Evolutionary conservation across 1,140 invertebrate species (phyloP).

Genomic region (Aradophagus sp.): DNA sequence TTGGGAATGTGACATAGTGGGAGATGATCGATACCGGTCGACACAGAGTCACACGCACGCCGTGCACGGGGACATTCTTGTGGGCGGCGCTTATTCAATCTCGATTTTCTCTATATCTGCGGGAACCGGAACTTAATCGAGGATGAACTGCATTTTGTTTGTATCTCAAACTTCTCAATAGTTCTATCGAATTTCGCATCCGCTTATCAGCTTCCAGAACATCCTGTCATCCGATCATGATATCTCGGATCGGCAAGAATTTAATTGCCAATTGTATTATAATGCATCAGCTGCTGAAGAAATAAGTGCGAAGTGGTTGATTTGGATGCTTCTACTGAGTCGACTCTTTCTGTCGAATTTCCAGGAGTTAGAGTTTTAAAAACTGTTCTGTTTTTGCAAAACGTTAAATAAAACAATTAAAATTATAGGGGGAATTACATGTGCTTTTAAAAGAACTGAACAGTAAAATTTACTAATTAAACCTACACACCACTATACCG

Average conservation of each 20-base stretch:
- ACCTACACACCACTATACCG: too few relatives aligned
- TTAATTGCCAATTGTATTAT: slow-evolving; percentile 11
- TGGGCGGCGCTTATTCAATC: slow-evolving; percentile 52
- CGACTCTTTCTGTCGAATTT: too few relatives aligned
- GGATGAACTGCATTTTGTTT: slow-evolving; percentile 49
- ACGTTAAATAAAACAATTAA: too few relatives aligned
- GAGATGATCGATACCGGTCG: slow-evolving; percentile 49
- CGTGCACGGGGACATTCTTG: slow-evolving; percentile 39
- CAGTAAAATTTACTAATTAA: too few relatives aligned
- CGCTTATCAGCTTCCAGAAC: slow-evolving; percentile 32
- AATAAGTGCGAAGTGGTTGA: too few relatives aligned
- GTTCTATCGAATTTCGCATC: slow-evolving; percentile 40
- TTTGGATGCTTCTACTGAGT: too few relatives aligned
- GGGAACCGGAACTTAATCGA: slow-evolving; percentile 46
- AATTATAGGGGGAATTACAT: too few relatives aligned
- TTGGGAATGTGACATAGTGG: slow-evolving; percentile 23
- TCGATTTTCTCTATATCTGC: slow-evolving; percentile 48
- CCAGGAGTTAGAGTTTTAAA: too few relatives aligned
- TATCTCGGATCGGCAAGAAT: slow-evolving; percentile 21
- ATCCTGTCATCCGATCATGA: slow-evolving; percentile 28
- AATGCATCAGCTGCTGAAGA: too few relatives aligned
- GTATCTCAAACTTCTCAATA: slow-evolving; percentile 37
- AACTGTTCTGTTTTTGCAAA: too few relatives aligned
- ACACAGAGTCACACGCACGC: slow-evolving; percentile 46
- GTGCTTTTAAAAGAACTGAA: too few relatives aligned